Evolutionary conservation across 2,888 invertebrate species (phyloP), one percentile per base, ranked within the genome.

Genomic region (Andrena camellia): DNA sequence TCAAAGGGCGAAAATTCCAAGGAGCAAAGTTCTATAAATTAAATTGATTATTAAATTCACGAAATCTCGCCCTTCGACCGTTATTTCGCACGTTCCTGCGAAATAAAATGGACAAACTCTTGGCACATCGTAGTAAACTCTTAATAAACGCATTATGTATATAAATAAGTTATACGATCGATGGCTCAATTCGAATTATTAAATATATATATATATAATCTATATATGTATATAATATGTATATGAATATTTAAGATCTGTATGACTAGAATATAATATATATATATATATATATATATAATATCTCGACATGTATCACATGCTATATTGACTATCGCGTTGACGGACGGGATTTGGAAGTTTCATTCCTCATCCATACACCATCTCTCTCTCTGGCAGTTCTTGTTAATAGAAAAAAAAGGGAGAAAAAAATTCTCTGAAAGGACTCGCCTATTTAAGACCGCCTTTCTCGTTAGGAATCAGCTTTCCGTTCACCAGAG

Each of bases 251-350:
- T 89, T 86, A 86, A 89, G 88, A 89, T 91, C 90, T 87, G 87
- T 90, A 92, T 88, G 91, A 93, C 92, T 93, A 92, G 90, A 91
- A 91, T 78, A 80, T 80, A 80, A 54, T 77, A 71, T 57, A 66
- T 73, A 70, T 59, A 64, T 72, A 69, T 57, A 31, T 31, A 68
- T 69, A 52, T 67, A 77, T 77, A 64, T 74, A 63, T 75, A 78
- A 79, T 92, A 93, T 88, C 89, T 93, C 89, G 90, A 92, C 92
- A 93, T 90, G 89, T 94, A 94, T 94, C 94, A 94, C 94, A 94
- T 94, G 90, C 94, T 93, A 94, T 94, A 94, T 94, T 94, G 93
- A 94, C 94, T 94, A 94, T 94, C 93, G 91, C 90, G 90, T 93
- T 91, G 76, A 90, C 88, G 80, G 92, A 92, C 92, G 90, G 91